Percentiles rank a stretch among this genome's conserved stretches.
Evolutionary conservation across 2,797 vertebrate species (phyloP).

Genomic region (Carapus acus): DNA sequence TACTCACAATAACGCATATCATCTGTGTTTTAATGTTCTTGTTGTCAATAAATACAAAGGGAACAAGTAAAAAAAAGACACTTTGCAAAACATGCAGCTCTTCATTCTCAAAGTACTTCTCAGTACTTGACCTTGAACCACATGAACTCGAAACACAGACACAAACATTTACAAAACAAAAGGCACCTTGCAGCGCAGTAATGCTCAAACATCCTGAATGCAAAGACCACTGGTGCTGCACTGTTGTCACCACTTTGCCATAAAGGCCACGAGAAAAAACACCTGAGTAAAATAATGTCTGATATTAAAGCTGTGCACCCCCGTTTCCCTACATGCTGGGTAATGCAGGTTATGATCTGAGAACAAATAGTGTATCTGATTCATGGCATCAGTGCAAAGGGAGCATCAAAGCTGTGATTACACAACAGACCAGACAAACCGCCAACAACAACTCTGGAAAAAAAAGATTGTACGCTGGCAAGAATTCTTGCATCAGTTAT

Average conservation of each 20-base stretch:
- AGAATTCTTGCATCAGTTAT: no score
- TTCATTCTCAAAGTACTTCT: slow-evolving; percentile 1
- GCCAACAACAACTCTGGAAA: no score
- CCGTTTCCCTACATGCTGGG: no score
- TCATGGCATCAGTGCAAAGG: no score
- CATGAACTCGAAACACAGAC: background rate
- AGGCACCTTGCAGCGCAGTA: slow-evolving; percentile 3
- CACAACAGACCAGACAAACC: no score
- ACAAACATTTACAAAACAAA: slow-evolving; percentile 3
- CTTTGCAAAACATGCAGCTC: slow-evolving; percentile 13
- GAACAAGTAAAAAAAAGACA: slow-evolving; percentile 23
- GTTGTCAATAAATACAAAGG: slow-evolving; percentile 61
- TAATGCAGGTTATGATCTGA: no score
- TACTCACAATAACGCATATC: slow-evolving; percentile 49
- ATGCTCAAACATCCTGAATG: background rate
- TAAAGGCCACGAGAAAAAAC: background rate
- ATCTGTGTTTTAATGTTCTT: slow-evolving; percentile 60
- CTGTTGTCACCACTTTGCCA: background rate
- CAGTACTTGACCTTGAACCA: background rate
- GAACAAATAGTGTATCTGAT: no score
- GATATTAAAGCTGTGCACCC: no score
- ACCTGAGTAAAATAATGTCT: background rate
- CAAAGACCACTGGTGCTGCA: background rate
- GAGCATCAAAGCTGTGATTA: no score
- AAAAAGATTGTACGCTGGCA: no score